Base-by-base conservation (phyloP, 2,888 invertebrate genomes). In the Nephrotoma guestfalica region DNA sequence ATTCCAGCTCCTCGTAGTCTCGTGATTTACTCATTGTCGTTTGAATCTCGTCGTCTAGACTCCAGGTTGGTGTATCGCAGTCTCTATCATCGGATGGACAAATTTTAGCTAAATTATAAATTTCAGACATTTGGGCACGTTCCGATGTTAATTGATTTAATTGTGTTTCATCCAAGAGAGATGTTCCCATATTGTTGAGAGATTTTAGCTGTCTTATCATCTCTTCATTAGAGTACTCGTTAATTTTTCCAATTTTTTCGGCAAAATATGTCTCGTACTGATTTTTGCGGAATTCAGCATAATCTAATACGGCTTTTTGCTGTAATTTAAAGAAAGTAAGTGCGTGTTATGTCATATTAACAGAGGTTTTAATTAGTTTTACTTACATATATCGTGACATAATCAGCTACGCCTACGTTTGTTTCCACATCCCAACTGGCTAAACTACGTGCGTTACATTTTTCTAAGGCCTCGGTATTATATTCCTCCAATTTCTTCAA, bases 1-100 rank as follows among this genome's bases (percentile, higher is more conserved):
- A 94, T 88, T 94, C 93, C 88, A 98, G 91, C 89, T 96, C 96
- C 0, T 95, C 94, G 0, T 96, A 95, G 90, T 97, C 93, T 84
- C 95, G 93, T 87, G 96, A 96, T 42, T 92, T 93, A 0, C 93
- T 91, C 88, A 97, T 91, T 41, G 30, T 41, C 84, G 41, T 86
- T 15, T 84, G 42, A 5, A 84, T 84, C 15, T 84, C 84, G 6
- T 41, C 42, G n/a, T 84, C 84, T 9, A 84, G 15, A 15, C 41
- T 84, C 84, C 84, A 84, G 7, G 41, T 15, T 41, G n/a, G n/a
- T 15, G 88, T 47, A 47, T 13, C 89, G 87, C 87, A 90, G 89
- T 9, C 88, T 87, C 88, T 88, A 0, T 89, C 89, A 0, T 86
- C 86, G 85, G 87, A 90, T 0, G 90, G 89, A 87, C 91, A 91